Base-by-base conservation (phyloP, 2,888 invertebrate species). In the Matsumyia berberina region DNA sequence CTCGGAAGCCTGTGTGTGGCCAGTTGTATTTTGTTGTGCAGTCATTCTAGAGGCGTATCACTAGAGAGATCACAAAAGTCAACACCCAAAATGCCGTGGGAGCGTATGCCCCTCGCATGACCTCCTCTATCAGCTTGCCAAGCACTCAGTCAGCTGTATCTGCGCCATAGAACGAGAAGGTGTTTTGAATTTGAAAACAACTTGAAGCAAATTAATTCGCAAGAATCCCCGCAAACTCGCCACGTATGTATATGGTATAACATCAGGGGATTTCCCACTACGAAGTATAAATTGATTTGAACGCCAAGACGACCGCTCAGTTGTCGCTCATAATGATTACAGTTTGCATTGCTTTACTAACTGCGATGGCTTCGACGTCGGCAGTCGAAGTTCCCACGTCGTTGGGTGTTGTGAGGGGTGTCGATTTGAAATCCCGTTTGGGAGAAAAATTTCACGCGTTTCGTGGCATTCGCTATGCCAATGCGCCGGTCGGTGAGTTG, bases 401-500 rank as follows among this genome's bases (percentile, higher is more conserved):
- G 0, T 73, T 90, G 64, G 91, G 91, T 8, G 86, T 86, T 1
- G 58, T 91, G 4, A 87, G 87, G 2, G 91, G 91, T 4, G 78
- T 86, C 2, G 76, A 80, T 17, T 82, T 90, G 19, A 87, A 87
- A 7, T 87, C 90, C 0, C 87, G 91, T 7, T 86, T 88, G 19
- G 90, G 89, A 0, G 35, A 67, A 9, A 37, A 86, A 1, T 90
- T 90, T 60, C 87, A 88, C 62, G 89, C 90, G 2, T 91, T 91
- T 85, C 90, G 89, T 1, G 90, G 91, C 57, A 89, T 91, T 39
- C 89, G 90, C 2, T 91, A 90, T 81, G 91, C 90, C 0, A 86
- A 90, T 35, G 85, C 90, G 0, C 91, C 91, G 4, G 60, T 89
- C 24, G 89, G 87, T 1, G 87, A 89, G 7, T 81, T 91, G n/a